Evolutionary conservation across 2,797 vertebrate species (phyloP), one percentile per base, ranked within the genome.

Genomic region (Pangasius djambal): DNA sequence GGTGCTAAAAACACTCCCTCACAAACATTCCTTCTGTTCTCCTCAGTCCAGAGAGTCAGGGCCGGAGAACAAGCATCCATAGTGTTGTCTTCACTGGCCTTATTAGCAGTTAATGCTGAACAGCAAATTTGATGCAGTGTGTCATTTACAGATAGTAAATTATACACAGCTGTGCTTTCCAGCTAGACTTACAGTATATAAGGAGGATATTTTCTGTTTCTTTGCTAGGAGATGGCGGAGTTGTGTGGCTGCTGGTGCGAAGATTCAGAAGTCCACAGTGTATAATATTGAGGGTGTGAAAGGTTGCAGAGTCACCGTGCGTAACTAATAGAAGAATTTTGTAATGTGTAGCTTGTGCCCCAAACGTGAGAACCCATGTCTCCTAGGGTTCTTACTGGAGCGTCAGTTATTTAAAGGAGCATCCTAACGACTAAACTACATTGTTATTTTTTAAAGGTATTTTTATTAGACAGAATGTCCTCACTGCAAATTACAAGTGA

Each of bases 81-180:
- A 84, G 57, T 70, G 63, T 79, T 25, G n/a, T 34, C 22, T 70
- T 86, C 31, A 86, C 16, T 77, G 57, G 63, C 9, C 28, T 88
- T 61, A 48, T 83, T 85, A 81, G 7, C 7, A 2, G 87, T 31
- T 3, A 63, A 55, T 44, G 40, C 4, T 63, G 83, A 84, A 89
- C 55, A 72, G 79, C 44, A 57, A 65, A 81, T 85, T 44, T 85
- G 44, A 82, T 25, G 52, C 37, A 6, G 12, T 52, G 52, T 86
- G 86, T n/a, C 84, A 91, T 88, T 89, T 72, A 40, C 57, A 77
- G 57, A 72, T 10, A 12, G 28, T 86, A 48, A 70, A 87, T 72
- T 10, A 78, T 55, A 78, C 34, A 40, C 40, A 86, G 86, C 78
- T 63, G 83, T 65, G 44, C 87, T 88, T 86, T 86, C 48, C 37